phyloP scores from a whole-genome alignment of 1,140 invertebrate genomes.

The Tetragnatha versicolor region DNA sequence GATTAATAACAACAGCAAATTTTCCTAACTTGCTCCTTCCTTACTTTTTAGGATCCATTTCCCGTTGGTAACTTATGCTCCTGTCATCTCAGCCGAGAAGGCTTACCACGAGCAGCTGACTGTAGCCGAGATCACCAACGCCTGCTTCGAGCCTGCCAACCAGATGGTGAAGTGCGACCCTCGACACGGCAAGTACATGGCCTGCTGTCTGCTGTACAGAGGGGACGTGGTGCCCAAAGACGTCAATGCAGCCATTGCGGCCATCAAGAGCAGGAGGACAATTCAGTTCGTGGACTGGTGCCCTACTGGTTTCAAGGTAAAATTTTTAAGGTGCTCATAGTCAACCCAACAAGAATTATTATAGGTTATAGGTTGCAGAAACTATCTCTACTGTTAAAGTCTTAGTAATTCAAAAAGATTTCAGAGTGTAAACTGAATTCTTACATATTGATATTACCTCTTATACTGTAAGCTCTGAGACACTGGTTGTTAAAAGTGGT shows the following conservation, averaged over 20 bases:
- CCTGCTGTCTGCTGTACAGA: conserved; percentile 60
- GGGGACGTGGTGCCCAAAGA: conserved; percentile 81
- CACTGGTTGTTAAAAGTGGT: too few relatives aligned
- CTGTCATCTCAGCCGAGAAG: conserved; percentile 82
- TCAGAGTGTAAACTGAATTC: too few relatives aligned
- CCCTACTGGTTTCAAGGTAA: conserved; percentile 60
- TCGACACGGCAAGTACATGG: conserved; percentile 47
- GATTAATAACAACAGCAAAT: too few relatives aligned
- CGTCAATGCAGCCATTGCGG: conserved; percentile 83
- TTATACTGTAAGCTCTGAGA: too few relatives aligned
- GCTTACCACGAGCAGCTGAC: conserved; percentile 68
- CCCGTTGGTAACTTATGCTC: conserved; percentile 83
- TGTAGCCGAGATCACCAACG: conserved; percentile 48
- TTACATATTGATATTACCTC: too few relatives aligned
- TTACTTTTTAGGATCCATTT: conserved; percentile 64
- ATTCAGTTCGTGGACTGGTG: conserved; percentile 71
- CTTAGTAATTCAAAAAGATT: too few relatives aligned
- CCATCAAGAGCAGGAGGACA: conserved; percentile 80
- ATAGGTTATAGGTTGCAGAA: too few relatives aligned
- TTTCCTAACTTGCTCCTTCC: too few relatives aligned
- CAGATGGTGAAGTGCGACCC: conserved; percentile 55
- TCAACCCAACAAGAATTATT: too few relatives aligned
- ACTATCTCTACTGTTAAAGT: too few relatives aligned
- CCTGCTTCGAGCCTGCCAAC: conserved; percentile 48
- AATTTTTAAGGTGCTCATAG: too few relatives aligned